Evolutionary conservation across 2,888 invertebrate species (phyloP), one percentile per base, ranked within the genome.

Genomic region (Pasiphila rectangulata): DNA sequence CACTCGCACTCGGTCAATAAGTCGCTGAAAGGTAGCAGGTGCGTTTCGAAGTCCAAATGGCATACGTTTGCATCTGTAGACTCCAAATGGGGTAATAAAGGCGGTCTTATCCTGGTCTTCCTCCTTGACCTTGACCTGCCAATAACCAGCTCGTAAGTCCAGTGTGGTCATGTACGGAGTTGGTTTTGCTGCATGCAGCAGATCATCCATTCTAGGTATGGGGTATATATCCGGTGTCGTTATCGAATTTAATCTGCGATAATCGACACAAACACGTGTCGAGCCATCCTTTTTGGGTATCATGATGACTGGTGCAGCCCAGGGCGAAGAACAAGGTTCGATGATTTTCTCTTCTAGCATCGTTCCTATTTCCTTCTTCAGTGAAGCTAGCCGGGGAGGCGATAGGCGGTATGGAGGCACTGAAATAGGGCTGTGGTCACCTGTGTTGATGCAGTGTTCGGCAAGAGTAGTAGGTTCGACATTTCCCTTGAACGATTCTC

Each of bases 131-230:
- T 15, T 10, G 0, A 41, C 21, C 6, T 42, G 41, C 41, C 41
- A 47, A 9, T 47, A 47, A 3, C 41, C 20, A 1, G 47, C 10
- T 1, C 25, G 30, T 9, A 47, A 16, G 6, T 47, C 41, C 2
- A 47, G 1, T 0, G 47, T 42, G 3, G 37, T 9, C 41, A 47
- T 47, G 6, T 6, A 47, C 2, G 13, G 24, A 1, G 25, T 27
- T 0, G 36, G 30, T n/a, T 42, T 42, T 5, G 42, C 42, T 0
- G 16, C 34, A 12, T 47, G 47, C 1, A 47, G 24, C 3, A 47
- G 12, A 6, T 47, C 47, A 13, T 47, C 47, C 3, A 47, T 47
- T 5, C 42, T 47, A 36, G 43, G 52, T 51, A 56, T 41, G 19
- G 45, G 59, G 46, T 49, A 44, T 23, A 32, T 39, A n/a, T 49